phyloP scores from a whole-genome alignment of 2,888 invertebrate species.

The Coleophora flavipennella region DNA sequence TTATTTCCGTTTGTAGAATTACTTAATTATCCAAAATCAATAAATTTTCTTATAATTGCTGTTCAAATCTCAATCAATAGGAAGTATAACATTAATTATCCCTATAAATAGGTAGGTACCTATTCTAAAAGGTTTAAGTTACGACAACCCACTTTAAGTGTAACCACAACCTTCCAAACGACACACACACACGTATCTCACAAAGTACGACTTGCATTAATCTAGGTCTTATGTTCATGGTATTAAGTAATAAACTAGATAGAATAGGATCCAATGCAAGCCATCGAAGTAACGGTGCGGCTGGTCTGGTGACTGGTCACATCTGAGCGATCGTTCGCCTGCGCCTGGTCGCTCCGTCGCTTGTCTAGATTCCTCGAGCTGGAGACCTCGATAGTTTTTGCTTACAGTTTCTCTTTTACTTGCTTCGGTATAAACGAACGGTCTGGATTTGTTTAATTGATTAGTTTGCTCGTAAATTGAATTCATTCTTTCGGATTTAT shows the following conservation, averaged over 20 bases:
- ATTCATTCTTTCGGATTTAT: too few species aligned
- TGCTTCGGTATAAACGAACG: slow-evolving; percentile 2
- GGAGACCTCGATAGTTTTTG: slow-evolving; percentile 49
- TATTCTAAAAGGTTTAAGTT: too few species aligned
- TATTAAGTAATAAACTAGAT: neutral
- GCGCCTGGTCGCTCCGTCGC: too few species aligned
- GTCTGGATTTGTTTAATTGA: slow-evolving; percentile 1
- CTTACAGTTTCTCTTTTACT: slow-evolving; percentile 47
- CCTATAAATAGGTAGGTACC: too few species aligned
- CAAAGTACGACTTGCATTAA: neutral
- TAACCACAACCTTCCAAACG: too few species aligned
- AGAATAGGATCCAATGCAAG: neutral
- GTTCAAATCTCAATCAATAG: too few species aligned
- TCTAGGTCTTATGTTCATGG: neutral
- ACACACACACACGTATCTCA: neutral
- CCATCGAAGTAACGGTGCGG: slow-evolving; percentile 24
- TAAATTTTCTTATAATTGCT: too few species aligned
- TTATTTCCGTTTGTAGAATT: too few species aligned
- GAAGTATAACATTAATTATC: too few species aligned
- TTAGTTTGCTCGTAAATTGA: neutral
- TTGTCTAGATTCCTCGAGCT: slow-evolving; percentile 42
- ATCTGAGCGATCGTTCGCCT: slow-evolving; percentile 27
- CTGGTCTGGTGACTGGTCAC: slow-evolving; percentile 31
- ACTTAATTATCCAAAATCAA: too few species aligned
- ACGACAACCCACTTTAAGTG: too few species aligned